Evolutionary conservation across 2,888 invertebrate species (phyloP), one percentile per base, ranked within the genome.

Genomic region (Nemoura dubitans): DNA sequence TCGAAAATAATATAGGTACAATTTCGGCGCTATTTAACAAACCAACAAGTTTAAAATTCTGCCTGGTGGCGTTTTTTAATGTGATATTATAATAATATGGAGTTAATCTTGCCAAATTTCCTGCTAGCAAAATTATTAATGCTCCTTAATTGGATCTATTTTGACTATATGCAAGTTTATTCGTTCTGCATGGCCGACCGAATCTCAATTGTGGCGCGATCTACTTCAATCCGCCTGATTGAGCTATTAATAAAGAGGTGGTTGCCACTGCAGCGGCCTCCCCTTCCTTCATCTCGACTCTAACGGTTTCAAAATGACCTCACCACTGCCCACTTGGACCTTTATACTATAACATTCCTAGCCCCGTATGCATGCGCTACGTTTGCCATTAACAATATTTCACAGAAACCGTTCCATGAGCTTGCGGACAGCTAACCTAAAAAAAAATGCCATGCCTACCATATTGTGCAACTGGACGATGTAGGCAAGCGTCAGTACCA

Each of bases 291-390:
- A 30, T 36, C 10, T 6, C 29, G 76, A 30, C 76, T 5, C 83
- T 86, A 86, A 86, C 86, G 86, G 86, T 86, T 83, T 86, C 0
- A 28, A 30, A 83, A 76, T 86, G 86, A 86, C 86, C 83, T 83
- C 77, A 86, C 76, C 59, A 29, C 77, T 86, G 86, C 43, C 86
- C 78, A 81, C 86, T 28, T 29, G 78, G 80, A 85, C 85, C 85
- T 59, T 28, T 21, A 28, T 27, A 28, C n/a, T 7, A 21, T 25
- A 25, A 43, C 78, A 85, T 78, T 80, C 42, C 78, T 80, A 77
- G 30, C 27, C 43, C 36, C 85, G 28, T 36, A 80, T 28, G 30
- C 21, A 29, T 6, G 5, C 14, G 10, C 59, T 26, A 43, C 25
- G 26, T 26, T 5, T 76, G 27, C 28, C 14, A 30, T n/a, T 21